Evolutionary conservation across 1,140 invertebrate genomes (phyloP), one percentile per base, ranked within the genome.

Genomic region (Lysiphlebus fabarum): DNA sequence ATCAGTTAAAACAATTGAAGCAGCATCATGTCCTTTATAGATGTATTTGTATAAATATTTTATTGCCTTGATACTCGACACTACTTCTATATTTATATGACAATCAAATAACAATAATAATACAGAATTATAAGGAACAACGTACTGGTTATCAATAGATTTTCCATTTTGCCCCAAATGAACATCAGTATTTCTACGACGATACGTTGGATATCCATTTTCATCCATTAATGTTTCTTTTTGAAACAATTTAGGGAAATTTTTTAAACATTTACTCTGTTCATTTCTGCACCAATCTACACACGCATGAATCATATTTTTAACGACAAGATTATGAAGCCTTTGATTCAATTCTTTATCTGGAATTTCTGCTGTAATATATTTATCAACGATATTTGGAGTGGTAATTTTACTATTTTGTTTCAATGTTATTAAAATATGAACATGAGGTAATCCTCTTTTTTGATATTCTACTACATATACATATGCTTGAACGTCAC

Each of bases 311-410:
- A 81, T 77, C 77, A 79, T 77, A 53, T 69, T 69, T 41, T 37
- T 66, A 12, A 43, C 74, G 14, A 74, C 62, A 57, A 72, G 64
- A 8, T 70, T 66, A 69, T 67, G 66, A 10, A 79, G 55, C 42
- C 44, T n/a, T 33, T 71, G 70, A 68, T 83, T 71, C 50, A 42
- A 64, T 56, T 47, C 36, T 43, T 47, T 60, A 73, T 82, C 72
- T 5, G 82, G 78, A 60, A 85, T 74, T 70, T 84, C 81, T 34
- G 79, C 81, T 59, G 59, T 79, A 62, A 83, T 79, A 37, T 68
- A 56, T 43, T 68, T 51, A 48, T 48, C 47, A 33, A 48, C 47
- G 33, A 48, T 48, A 48, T 48, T 48, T 26, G 47, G 47, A 9
- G 26, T 49, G n/a, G 54, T 48, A 48, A 51, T 58, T 56, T 47